These are phyloP conservation scores for Sinopyrophorus schimmeli DNA, from an alignment of 2,888 invertebrate species.

Conservation along the genomic window DNA sequence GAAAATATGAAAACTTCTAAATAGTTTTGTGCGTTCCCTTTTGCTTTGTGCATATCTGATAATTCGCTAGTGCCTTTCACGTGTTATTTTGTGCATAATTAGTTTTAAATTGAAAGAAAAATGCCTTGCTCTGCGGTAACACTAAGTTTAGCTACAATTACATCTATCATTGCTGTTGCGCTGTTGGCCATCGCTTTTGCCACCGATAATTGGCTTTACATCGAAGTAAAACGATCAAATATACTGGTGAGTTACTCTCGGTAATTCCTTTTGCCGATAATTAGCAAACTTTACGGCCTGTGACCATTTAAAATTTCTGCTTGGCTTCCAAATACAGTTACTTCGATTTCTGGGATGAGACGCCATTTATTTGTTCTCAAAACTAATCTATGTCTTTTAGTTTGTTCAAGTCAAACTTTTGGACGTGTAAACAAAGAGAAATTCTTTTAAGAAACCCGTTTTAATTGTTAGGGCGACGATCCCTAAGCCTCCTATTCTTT, in stretches of 20 bases:
- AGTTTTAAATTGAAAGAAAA: slow-evolving; percentile 47
- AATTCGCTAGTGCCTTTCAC: slow-evolving; percentile 13
- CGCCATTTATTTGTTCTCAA: no score
- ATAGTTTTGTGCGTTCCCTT: slow-evolving; percentile 28
- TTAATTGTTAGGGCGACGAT: no score
- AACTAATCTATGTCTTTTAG: no score
- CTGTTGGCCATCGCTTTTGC: slow-evolving; percentile 92
- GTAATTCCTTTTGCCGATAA: no score
- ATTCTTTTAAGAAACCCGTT: no score
- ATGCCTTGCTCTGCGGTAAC: slow-evolving; percentile 96
- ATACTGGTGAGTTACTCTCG: slow-evolving; percentile 83
- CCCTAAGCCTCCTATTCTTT: no score
- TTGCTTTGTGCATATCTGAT: slow-evolving; percentile 4
- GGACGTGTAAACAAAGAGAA: no score
- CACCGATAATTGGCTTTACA: slow-evolving; percentile 96
- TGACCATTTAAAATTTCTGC: no score
- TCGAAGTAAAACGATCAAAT: slow-evolving; percentile 85
- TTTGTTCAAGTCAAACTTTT: no score
- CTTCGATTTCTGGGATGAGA: no score
- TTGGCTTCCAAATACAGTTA: no score
- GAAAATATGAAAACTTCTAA: slow-evolving; percentile 30
- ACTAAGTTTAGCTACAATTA: slow-evolving; percentile 92
- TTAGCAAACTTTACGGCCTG: no score
- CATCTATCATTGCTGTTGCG: slow-evolving; percentile 92
- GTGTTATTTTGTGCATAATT: slow-evolving; percentile 16